Conservation (phyloP, 1,140 invertebrate species). For the Aphaenogaster ashmeadi region DNA sequence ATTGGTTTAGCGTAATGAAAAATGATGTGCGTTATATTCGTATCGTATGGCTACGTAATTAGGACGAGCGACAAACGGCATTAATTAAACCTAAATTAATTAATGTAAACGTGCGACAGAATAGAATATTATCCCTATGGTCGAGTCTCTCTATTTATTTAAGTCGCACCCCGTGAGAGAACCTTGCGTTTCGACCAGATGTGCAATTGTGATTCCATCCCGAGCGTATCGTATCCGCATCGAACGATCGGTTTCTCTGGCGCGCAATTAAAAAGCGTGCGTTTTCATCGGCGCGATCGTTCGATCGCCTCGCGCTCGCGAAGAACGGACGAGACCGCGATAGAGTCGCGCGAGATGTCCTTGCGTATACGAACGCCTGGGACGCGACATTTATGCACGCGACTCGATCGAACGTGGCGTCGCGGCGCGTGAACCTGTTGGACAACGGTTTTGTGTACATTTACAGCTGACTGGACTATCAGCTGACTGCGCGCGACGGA, state of each 20-base stretch:
- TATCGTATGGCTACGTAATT: conserved; percentile 3
- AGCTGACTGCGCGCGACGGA: conserved; percentile 72
- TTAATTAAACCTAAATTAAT: conserved; percentile 77
- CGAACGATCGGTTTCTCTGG: neutral
- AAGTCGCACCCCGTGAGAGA: conserved; percentile 54
- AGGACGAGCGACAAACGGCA: conserved; percentile 71
- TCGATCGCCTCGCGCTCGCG: neutral
- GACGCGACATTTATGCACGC: conserved; percentile 6
- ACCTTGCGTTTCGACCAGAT: neutral
- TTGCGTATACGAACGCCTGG: neutral
- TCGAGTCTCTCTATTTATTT: conserved; percentile 68
- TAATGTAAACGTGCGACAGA: conserved; percentile 65
- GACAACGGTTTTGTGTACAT: conserved; percentile 77
- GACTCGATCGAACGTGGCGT: conserved; percentile 49
- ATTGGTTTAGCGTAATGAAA: neutral
- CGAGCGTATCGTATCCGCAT: neutral
- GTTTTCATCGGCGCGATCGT: neutral
- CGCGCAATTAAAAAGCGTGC: neutral
- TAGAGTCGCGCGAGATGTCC: neutral
- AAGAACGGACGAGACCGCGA: neutral
- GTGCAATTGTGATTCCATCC: neutral
- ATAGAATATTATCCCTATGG: neutral
- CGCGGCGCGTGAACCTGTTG: conserved; percentile 78
- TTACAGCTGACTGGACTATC: conserved; percentile 77
- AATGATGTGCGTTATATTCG: neutral